Base-by-base conservation (phyloP, 2,113 vertebrate species). In the Prionailurus bengalensis region DNA sequence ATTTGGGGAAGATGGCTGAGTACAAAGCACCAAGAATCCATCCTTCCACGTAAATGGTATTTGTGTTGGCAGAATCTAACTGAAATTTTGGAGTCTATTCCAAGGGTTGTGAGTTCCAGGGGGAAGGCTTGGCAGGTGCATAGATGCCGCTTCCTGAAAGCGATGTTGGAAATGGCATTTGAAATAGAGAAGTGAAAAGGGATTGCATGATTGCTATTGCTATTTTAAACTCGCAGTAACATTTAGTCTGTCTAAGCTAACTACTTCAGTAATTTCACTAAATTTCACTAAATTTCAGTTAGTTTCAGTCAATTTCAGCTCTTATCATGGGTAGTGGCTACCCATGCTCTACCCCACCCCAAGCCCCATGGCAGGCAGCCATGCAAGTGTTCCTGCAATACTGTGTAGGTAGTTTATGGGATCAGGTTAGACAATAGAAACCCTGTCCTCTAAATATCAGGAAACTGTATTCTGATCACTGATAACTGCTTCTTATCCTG, bases 101-200 rank as follows among this genome's bases (percentile, higher is more conserved):
- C n/a, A 82, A 71, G 78, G 45, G 29, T 58, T 82, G 19, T 25
- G 58, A 81, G n/a, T 81, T 58, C n/a, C 27, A 70, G 48, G 17
- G 27, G 33, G 48, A 70, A 42, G 5, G 11, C n/a, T 23, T 42
- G 48, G n/a, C 70, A 33, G 29, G 29, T 33, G 98, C 99, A 84
- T 99, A 99, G 87, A 99, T 99, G 0, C 99, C 99, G n/a, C 99
- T 99, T 85, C 99, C 99, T 98, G 70, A 51, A 96, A 92, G 39
- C 11, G 27, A 45, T 5, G 7, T 95, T 42, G 25, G 36, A 93
- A 70, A 92, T 45, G 4, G 33, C 7, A 66, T 93, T 96, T 79
- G 25, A 70, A 82, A 70, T 1, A 53, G 27, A 39, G 58, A 71
- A 87, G 45, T 68, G 33, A 86, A 85, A 94, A 82, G 4, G 15